Evolutionary conservation across 2,113 vertebrate species (phyloP).

Genomic region (Cygnus buccinator): DNA sequence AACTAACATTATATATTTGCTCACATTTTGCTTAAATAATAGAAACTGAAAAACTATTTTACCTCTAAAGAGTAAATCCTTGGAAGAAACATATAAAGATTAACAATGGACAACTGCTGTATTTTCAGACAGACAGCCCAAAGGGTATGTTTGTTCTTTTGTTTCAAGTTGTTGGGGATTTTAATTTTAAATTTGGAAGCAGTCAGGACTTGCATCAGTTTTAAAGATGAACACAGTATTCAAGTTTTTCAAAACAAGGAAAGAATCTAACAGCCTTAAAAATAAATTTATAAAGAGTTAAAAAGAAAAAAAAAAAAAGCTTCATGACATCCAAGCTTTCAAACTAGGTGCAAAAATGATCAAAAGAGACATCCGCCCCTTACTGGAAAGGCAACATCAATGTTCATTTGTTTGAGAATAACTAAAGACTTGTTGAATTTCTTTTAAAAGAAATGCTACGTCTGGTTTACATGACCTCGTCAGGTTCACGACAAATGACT

Average conservation of each 20-base stretch:
- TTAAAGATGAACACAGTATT: background rate
- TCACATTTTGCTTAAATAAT: background rate
- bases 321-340: background rate
- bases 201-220: background rate
- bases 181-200: background rate
- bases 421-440: background rate
- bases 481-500: constrained; percentile 2
- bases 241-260: background rate
- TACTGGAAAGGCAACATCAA: background rate
- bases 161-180: background rate
- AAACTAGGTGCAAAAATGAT: background rate
- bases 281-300: background rate
- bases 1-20: background rate
- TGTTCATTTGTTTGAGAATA: background rate
- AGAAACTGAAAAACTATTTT: background rate
- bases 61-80: background rate
- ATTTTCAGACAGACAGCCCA: background rate
- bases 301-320: background rate
- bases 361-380: background rate
- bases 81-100: background rate
- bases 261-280: background rate
- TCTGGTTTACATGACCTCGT: constrained; percentile 32
- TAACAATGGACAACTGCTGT: background rate
- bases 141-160: background rate
- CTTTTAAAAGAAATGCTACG: background rate